Evolutionary conservation across 2,797 vertebrate species (phyloP), one percentile per base, ranked within the genome.

Genomic region (Sandelia bainsii): DNA sequence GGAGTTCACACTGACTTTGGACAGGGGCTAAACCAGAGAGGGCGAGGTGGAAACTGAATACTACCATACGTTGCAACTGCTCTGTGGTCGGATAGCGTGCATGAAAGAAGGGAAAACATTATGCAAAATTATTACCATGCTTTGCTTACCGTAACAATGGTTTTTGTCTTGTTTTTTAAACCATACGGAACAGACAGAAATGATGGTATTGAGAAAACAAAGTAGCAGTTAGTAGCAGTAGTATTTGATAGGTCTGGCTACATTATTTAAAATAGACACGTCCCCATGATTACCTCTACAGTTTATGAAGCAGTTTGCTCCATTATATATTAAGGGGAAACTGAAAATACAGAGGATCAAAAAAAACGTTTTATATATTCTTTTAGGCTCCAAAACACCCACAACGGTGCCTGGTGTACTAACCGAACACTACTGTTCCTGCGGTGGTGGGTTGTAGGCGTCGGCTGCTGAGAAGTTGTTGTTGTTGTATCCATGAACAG

Each of bases 341-440:
- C 48, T 72, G 59, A 68, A 61, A 56, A 48, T 40, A 75, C 54
- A 83, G 32, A 73, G 25, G 53, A 64, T 72, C 12, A 73, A 69
- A 62, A 23, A 45, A 48, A 44, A 4, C 0, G 40, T 46, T 83
- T 58, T 2, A 62, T 17, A 75, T 52, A 62, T 63, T 63, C 29
- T 77, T 54, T 32, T 29, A 75, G 37, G 69, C 53, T 79, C 58
- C 44, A 75, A 68, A 76, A 86, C 72, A 79, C 77, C 69, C 76
- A 75, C 76, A 60, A 72, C 2, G 57, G 68, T 75, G 78, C 71
- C 20, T 45, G 11, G 5, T 60, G 19, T 90, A 91, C 93, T 96
- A 91, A 99, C 98, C 96, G 96, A 87, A 96, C 92, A n/a, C 96
- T 98, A 92, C 96, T 98, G 94, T 97, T 98, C 76, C 95, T 96